Base-by-base conservation (phyloP, 2,797 vertebrate species). In the Rhynchonycteris naso region DNA sequence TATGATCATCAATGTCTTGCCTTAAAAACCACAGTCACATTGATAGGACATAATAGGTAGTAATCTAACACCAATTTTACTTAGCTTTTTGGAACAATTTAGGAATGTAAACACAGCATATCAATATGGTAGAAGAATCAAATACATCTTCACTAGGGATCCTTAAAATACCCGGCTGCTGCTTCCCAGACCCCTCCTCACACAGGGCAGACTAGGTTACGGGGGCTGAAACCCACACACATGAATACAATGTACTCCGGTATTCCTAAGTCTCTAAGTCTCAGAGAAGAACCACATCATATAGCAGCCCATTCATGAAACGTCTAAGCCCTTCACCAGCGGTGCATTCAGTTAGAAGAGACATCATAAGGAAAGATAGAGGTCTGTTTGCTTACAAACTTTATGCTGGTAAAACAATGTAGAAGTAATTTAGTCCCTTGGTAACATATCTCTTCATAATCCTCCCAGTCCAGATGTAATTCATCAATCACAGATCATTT, bases 401-500 rank as follows among this genome's bases (percentile, higher is more conserved):
- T 47, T 8, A 47, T 50, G 9, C n/a, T 71, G 16, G 66, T 30
- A 66, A 43, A 95, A 59, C 2, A 58, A 58, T 50, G 19, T 38
- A 22, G 15, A 71, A 75, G n/a, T 52, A 58, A 89, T 50, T 8
- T 43, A 88, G 14, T 50, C 38, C 61, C 35, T 26, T 43, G 22
- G 65, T 71, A 85, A 5, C 9, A 50, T 16, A 22, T 38, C 15
- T 22, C 35, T 89, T 80, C 33, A 38, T 7, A 65, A 30, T 19
- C n/a, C 56, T 83, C 66, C 59, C 11, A 93, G n/a, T 61, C 56
- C 68, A 66, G 47, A 71, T 43, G 33, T 47, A 68, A 72, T 33
- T 78, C 26, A 63, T 35, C 19, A 91, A 74, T 84, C 50, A 81
- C 47, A 74, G 58, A 26, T 43, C 43, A 59, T 93, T 93, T 96